phyloP scores from a whole-genome alignment of 1,140 invertebrate species.

The Holcopasites calliopsidis region DNA sequence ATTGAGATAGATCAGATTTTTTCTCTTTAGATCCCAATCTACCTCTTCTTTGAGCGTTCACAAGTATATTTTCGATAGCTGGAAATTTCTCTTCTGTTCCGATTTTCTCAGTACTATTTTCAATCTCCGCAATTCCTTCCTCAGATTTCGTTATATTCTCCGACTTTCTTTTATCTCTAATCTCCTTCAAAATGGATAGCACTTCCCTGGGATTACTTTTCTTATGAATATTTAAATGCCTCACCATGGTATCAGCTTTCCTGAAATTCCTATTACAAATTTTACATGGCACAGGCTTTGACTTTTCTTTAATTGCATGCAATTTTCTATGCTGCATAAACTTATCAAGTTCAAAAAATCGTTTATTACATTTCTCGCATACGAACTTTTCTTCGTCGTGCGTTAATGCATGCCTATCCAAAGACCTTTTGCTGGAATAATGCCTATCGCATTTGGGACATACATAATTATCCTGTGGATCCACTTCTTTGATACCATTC shows the following conservation, averaged over 20 bases:
- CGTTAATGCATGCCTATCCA: constrained; percentile 57
- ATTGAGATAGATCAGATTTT: neutral
- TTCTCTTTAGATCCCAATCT: neutral
- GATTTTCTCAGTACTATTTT: neutral
- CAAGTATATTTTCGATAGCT: neutral
- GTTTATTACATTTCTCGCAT: constrained; percentile 60
- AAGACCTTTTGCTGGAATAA: constrained; percentile 61
- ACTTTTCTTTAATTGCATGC: constrained; percentile 59
- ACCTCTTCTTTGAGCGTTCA: neutral
- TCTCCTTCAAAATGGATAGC: constrained; percentile 69
- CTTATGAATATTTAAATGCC: constrained; percentile 72
- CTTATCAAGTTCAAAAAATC: constrained; percentile 56
- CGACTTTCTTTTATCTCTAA: constrained; percentile 66
- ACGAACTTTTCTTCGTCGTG: constrained; percentile 57
- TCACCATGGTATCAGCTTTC: constrained; percentile 71
- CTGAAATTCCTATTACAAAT: constrained; percentile 72
- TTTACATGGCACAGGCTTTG: constrained; percentile 61
- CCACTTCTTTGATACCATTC: constrained; percentile 52
- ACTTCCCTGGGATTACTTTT: constrained; percentile 69
- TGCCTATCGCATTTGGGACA: constrained; percentile 59
- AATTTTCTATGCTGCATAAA: constrained; percentile 64
- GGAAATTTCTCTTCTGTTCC: neutral
- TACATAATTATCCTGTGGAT: constrained; percentile 28
- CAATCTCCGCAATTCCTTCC: neutral
- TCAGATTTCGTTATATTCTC: constrained; percentile 45